These are phyloP conservation scores for Leptopilina drosophilae DNA, from an alignment of 2,888 invertebrate species.

Conservation along the genomic window DNA sequence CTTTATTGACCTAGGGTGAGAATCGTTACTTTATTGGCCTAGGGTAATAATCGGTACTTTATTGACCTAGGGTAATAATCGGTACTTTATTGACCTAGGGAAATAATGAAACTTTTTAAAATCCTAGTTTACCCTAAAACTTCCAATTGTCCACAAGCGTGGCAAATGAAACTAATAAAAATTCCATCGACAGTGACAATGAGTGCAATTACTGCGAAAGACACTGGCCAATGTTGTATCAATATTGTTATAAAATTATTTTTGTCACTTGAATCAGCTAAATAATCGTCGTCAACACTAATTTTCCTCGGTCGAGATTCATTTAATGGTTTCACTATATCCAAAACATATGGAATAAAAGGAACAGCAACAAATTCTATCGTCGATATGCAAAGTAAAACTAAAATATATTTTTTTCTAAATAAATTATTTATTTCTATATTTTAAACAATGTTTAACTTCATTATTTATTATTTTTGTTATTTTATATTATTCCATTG, in stretches of 20 bases:
- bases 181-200: background rate
- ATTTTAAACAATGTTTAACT: too few relatives aligned
- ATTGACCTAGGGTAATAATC: too few relatives aligned
- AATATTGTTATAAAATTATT: background rate
- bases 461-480: too few relatives aligned
- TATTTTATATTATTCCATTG: too few relatives aligned
- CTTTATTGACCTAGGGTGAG: too few relatives aligned
- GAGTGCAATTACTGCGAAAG: background rate
- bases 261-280: background rate
- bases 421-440: too few relatives aligned
- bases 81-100: too few relatives aligned
- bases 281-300: background rate
- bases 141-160: constrained; percentile 9
- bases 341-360: background rate
- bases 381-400: background rate
- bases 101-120: too few relatives aligned
- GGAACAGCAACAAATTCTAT: background rate
- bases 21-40: too few relatives aligned
- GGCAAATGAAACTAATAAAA: background rate
- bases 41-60: too few relatives aligned
- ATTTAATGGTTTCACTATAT: background rate
- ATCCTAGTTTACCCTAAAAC: background rate
- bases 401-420: too few relatives aligned
- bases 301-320: background rate
- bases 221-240: background rate